Base-by-base conservation (phyloP, 2,797 vertebrate genomes). In the Hippocampus kuda region DNA sequence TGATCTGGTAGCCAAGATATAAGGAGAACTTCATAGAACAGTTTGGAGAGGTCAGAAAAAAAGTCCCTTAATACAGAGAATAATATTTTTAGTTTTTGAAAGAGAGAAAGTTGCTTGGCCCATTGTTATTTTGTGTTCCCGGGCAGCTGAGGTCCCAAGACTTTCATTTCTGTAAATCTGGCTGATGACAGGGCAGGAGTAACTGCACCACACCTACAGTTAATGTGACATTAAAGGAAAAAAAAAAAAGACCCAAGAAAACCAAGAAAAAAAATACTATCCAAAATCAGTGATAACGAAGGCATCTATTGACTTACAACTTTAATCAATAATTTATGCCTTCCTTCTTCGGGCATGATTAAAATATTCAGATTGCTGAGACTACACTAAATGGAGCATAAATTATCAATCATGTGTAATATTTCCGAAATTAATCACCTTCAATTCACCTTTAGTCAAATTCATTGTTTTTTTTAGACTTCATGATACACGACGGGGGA, bases 1-100 rank as follows among this genome's bases (percentile, higher is more conserved):
- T 68, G 82, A 80, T 81, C 54, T 66, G 68, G 71, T 70, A 73
- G 69, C 59, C 42, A 44, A 69, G 64, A 78, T 75, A 71, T 79
- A 81, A 71, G 74, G 74, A 24, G 57, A 69, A 22, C 34, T 11
- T 4, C 18, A 41, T 22, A 12, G 60, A 62, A 42, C 67, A 42
- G 69, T 73, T 72, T 62, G 64, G 46, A 54, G 70, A 72, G 30
- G 68, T 68, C 72, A 73, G 63, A 78, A 69, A 62, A 34, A 44
- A 22, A 22, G 7, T 51, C 6, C 7, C 49, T 7, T 20, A 49
- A 1, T 49, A 16, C 18, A 4, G 48, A 6, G 48, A 6, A 20
- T 7, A 5, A 20, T 18, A 18, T 20, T 49, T 49, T 49, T 49
- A 49, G 48, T 7, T 51, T 51, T 16, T 22, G 48, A 51, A 20